Conservation (phyloP, 2,113 vertebrate species). For the Podarcis cretensis region DNA sequence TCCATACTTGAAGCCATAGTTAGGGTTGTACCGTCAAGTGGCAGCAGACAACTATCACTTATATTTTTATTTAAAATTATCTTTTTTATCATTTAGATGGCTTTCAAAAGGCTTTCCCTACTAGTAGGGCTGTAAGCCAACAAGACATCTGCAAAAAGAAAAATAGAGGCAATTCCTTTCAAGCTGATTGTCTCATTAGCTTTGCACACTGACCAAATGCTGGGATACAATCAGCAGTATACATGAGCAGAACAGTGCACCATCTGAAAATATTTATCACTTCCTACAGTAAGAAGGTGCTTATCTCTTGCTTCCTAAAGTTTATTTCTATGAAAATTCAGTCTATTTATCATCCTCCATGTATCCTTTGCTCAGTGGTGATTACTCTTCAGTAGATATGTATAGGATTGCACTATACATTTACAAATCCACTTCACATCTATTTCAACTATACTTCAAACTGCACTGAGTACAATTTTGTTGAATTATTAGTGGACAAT, state of each 20-base stretch:
- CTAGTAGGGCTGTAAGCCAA: background rate
- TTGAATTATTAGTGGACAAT: conserved; percentile 55
- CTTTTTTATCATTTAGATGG: conserved; percentile 10
- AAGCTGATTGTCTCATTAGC: conserved; percentile 15
- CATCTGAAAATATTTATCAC: background rate
- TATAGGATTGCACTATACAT: conserved; percentile 11
- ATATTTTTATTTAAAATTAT: conserved; percentile 9
- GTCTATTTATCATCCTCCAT: background rate
- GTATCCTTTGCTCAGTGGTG: no score
- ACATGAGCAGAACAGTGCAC: background rate
- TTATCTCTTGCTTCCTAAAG: background rate
- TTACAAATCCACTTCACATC: conserved; percentile 8
- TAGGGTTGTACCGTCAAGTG: background rate
- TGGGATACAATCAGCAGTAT: background rate
- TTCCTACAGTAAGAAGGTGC: background rate
- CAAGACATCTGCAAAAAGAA: conserved; percentile 13
- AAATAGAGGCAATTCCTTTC: conserved; percentile 28
- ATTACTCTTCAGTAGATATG: background rate
- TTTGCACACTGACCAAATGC: background rate
- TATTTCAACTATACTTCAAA: conserved; percentile 10
- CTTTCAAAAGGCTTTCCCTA: background rate
- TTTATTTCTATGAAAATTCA: background rate
- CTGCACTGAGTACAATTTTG: conserved; percentile 57
- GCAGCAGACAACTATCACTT: background rate
- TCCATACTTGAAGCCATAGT: background rate